Evolutionary conservation across 2,113 vertebrate species (phyloP).

Genomic region (Andinoacara biseriatus): DNA sequence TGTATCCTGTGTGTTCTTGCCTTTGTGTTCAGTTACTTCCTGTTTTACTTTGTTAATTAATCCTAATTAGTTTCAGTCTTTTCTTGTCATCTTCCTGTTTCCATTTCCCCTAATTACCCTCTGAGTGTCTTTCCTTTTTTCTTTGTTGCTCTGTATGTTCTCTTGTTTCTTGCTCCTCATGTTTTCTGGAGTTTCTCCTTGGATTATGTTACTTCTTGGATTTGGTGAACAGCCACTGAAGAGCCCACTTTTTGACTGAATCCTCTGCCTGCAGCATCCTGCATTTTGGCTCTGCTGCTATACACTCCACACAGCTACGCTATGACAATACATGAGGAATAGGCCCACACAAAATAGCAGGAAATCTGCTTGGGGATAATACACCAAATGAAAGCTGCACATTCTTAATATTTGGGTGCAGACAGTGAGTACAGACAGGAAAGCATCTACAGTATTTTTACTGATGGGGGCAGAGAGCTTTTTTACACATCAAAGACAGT

Average conservation of each 20-base stretch:
- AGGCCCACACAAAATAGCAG: neutral
- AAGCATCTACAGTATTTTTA: neutral
- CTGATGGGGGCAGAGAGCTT: neutral
- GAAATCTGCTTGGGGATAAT: neutral
- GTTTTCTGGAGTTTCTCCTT: neutral
- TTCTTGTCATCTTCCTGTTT: neutral
- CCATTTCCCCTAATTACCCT: neutral
- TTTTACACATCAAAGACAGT: neutral
- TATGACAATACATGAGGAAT: neutral
- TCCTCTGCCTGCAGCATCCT: neutral
- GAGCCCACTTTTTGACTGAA: neutral
- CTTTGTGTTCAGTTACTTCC: neutral
- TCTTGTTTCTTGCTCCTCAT: neutral
- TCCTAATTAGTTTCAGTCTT: neutral
- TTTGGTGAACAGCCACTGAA: neutral
- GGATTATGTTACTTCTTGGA: neutral
- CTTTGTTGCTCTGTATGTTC: neutral
- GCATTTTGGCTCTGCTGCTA: neutral
- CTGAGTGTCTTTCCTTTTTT: neutral
- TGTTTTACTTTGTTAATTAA: slow-evolving; percentile 1
- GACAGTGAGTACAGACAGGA: no score
- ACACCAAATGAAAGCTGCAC: no score
- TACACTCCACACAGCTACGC: no score
- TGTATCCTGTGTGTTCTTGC: neutral
- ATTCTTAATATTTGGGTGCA: no score